Evolutionary conservation across 2,888 invertebrate genomes (phyloP), one percentile per base, ranked within the genome.

Genomic region (Tanypteryx hageni): DNA sequence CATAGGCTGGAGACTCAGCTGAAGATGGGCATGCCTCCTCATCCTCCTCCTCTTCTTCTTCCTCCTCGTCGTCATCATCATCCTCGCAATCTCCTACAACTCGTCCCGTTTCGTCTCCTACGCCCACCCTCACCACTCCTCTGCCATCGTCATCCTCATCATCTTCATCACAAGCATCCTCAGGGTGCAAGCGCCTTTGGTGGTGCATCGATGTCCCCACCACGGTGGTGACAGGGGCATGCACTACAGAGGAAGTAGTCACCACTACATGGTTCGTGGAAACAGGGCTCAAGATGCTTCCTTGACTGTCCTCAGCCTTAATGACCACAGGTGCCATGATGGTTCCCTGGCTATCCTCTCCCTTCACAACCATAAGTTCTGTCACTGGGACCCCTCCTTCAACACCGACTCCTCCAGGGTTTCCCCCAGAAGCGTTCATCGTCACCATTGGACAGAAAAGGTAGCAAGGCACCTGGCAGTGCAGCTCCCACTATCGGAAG

Each of bases 21-120:
- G 98, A 97, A 92, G 98, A 98, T 92, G 97, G 97, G 93, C 97
- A 97, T 94, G 98, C 97, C 94, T 98, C 98, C 94, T 98, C 98
- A 93, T 98, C 98, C 92, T 95, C 95, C 82, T 94, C 94, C 13
- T 89, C 89, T 44, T 89, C 89, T 44, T 89, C 89, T 31, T 89
- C 89, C 44, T 89, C 89, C 13, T 89, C 89, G 0, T 89, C 89
- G 11, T 89, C 89, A 0, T 89, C 89, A 44, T 89, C 89, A 9
- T 89, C 89, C 2, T 89, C 89, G n/a, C 89, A 89, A 4, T 89
- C 89, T 0, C 44, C 64, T 3, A 89, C 64, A 18, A 61, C 89
- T 0, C 89, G 61, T 4, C 31, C 61, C 61, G 11, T 31, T 18
- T 89, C 89, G 0, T 64, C 9, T 14, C 86, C 86, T 18, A 89